Evolutionary conservation across 1,140 invertebrate species (phyloP).

Genomic region (Drosophila subobscura): DNA sequence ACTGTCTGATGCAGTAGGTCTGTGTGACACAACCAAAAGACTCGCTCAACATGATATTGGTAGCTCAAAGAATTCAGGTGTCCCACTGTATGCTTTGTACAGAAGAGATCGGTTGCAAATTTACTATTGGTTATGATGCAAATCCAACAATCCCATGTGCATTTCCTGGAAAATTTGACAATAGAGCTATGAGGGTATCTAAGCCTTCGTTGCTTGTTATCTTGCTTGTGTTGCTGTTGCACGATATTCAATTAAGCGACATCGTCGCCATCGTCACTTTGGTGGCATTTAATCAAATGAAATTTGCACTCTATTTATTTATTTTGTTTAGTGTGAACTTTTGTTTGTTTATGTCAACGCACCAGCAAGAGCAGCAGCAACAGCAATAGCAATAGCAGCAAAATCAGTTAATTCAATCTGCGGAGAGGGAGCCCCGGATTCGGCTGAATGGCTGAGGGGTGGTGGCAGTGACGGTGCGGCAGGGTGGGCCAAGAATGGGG

Average conservation of each 20-base stretch:
- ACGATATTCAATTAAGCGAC: conserved; percentile 73
- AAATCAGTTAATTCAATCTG: conserved; percentile 73
- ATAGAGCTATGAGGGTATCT: too few relatives aligned
- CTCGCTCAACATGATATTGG: too few relatives aligned
- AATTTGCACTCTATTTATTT: conserved; percentile 78
- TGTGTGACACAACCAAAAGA: neutral
- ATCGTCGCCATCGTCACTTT: conserved; percentile 28
- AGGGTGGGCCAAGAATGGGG: neutral
- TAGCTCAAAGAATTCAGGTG: too few relatives aligned
- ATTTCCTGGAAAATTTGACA: too few relatives aligned
- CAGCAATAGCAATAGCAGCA: conserved; percentile 20
- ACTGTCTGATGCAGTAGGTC: conserved; percentile 12
- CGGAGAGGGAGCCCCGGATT: neutral
- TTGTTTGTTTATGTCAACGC: conserved; percentile 46
- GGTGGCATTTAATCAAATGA: conserved; percentile 69
- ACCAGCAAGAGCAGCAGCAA: conserved; percentile 7
- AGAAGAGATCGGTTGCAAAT: too few relatives aligned
- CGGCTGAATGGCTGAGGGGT: neutral
- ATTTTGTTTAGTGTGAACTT: conserved; percentile 48
- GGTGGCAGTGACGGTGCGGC: neutral
- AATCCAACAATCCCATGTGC: too few relatives aligned
- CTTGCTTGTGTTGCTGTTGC: conserved; percentile 22
- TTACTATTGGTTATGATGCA: too few relatives aligned
- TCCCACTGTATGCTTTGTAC: too few relatives aligned
- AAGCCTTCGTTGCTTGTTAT: neutral